A percentile compares a stretch with the other conserved stretches of the same genome.
Conservation (phyloP, 2,888 invertebrate species). For the Horisme vitalbata region DNA sequence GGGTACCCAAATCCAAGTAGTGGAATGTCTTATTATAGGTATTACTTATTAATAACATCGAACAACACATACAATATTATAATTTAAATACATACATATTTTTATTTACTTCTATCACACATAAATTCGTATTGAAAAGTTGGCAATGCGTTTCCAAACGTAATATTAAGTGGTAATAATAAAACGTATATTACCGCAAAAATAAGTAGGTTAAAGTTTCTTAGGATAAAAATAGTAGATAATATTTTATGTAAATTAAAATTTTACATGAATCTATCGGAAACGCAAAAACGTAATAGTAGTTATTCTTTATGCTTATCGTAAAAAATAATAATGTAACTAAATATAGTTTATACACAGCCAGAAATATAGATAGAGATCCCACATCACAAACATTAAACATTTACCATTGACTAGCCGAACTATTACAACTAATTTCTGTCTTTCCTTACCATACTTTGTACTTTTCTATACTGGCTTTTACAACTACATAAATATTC, state of each 20-base stretch:
- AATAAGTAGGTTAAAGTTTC: not conserved
- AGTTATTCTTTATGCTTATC: too few species aligned
- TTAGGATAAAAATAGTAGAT: too few species aligned
- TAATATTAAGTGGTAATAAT: not conserved
- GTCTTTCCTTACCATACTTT: conserved; percentile 31
- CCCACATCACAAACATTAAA: conserved; percentile 39
- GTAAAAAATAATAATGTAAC: too few species aligned
- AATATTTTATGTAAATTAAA: too few species aligned
- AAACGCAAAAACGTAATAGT: too few species aligned
- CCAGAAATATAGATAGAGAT: conserved; percentile 58
- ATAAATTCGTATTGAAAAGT: conserved; percentile 42
- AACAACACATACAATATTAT: conserved; percentile 40
- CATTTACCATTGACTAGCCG: conserved; percentile 47
- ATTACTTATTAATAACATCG: conserved; percentile 41
- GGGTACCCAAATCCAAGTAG: conserved; percentile 15
- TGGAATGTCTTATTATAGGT: conserved; percentile 33
- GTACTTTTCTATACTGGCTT: conserved; percentile 34
- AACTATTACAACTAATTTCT: conserved; percentile 22
- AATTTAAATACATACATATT: conserved; percentile 21
- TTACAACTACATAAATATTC: conserved; percentile 21
- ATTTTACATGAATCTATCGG: too few species aligned
- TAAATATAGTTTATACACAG: conserved; percentile 51
- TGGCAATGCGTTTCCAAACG: conserved; percentile 29
- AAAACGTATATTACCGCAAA: conserved; percentile 11
- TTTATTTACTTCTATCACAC: conserved; percentile 35